Evolutionary conservation across 1,140 invertebrate genomes (phyloP).

Genomic region (Vanessa atalanta): DNA sequence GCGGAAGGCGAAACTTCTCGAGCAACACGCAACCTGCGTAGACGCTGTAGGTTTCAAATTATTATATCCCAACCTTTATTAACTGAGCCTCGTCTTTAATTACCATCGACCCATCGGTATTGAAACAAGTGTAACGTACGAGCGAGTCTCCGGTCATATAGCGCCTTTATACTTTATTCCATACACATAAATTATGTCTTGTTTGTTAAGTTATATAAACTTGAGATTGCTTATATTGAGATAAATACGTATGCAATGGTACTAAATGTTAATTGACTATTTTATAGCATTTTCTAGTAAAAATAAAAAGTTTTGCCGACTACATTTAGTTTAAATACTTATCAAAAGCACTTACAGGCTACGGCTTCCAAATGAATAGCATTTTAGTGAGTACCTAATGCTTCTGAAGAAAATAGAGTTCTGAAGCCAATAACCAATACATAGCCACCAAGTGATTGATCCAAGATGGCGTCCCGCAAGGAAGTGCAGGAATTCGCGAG

Average conservation of each 20-base stretch:
- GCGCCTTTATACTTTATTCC: too few species aligned
- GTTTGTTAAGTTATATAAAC: too few species aligned
- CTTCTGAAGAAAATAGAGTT: constrained; percentile 7
- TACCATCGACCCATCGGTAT: background rate
- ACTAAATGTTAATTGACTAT: background rate
- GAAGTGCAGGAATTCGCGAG: constrained; percentile 74
- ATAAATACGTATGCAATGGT: background rate
- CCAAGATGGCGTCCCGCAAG: constrained; percentile 73
- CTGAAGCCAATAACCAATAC: constrained; percentile 30
- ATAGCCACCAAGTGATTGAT: constrained; percentile 57
- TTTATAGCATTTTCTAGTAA: background rate
- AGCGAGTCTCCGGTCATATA: too few species aligned
- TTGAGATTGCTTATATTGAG: too few species aligned
- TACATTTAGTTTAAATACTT: constrained; percentile 8
- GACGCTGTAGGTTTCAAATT: constrained; percentile 17
- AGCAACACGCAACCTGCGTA: constrained; percentile 51
- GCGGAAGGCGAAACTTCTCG: constrained; percentile 60
- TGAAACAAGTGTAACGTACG: background rate
- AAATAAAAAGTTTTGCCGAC: constrained; percentile 3
- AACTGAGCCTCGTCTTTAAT: background rate
- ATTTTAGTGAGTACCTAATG: constrained; percentile 7
- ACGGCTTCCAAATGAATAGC: constrained; percentile 7
- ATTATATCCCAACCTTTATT: constrained; percentile 18
- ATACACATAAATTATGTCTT: too few species aligned
- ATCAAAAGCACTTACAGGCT: constrained; percentile 6